These are phyloP conservation scores for Sebastes taczanowskii DNA, from an alignment of 2,797 vertebrate species.

Conservation along the genomic window DNA sequence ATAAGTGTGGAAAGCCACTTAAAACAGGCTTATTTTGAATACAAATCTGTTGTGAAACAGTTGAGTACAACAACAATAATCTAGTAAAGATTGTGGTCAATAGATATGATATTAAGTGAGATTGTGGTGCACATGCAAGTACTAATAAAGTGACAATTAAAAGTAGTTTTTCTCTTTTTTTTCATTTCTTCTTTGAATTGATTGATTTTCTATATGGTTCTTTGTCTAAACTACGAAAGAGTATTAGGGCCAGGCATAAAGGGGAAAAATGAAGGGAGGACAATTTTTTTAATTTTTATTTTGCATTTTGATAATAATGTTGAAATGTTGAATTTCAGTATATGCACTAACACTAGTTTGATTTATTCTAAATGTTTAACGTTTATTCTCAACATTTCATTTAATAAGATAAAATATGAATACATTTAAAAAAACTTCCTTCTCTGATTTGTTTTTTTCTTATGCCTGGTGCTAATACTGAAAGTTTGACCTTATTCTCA, in stretches of 20 bases:
- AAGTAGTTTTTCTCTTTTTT: background rate
- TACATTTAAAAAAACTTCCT: background rate
- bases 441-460: background rate
- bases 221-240: too few species aligned
- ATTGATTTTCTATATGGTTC: too few species aligned
- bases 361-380: too few species aligned
- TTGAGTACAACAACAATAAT: background rate
- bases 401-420: too few species aligned
- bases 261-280: too few species aligned
- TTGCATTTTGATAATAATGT: too few species aligned
- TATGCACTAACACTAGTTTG: too few species aligned
- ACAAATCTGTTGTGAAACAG: background rate
- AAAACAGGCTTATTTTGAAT: background rate
- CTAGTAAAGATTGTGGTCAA: background rate
- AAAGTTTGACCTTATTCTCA: too few species aligned
- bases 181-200: too few species aligned
- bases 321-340: too few species aligned
- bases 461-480: background rate
- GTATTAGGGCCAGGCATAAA: too few species aligned
- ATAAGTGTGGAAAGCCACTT: background rate
- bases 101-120: background rate
- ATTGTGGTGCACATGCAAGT: background rate
- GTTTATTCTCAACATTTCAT: background rate
- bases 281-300: rapidly evolving
- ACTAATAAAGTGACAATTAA: too few species aligned